Evolutionary conservation across 2,797 vertebrate species (phyloP).

Genomic region (Hemitrygon akajei): DNA sequence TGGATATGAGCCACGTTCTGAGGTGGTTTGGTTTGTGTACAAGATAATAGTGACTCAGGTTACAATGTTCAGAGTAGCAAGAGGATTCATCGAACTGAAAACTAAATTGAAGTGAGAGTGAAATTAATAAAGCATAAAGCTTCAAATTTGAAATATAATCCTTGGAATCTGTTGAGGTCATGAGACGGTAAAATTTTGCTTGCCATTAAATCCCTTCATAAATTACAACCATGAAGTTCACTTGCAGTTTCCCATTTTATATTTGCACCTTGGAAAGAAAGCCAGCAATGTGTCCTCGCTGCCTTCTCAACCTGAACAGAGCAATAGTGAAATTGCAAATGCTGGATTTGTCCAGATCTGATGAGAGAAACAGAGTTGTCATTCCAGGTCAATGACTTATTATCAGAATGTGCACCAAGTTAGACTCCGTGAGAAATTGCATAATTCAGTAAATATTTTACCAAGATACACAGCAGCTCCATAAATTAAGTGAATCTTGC

Average conservation of each 20-base stretch:
- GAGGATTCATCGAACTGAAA: background rate
- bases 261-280: background rate
- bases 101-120: background rate
- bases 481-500: background rate
- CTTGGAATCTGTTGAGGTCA: background rate
- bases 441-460: conserved; percentile 3
- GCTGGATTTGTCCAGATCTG: too few species aligned
- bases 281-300: background rate
- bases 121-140: background rate
- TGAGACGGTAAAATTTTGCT: background rate
- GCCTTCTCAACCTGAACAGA: too few species aligned
- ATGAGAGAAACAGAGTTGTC: too few species aligned
- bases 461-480: too few species aligned
- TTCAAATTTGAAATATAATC: background rate
- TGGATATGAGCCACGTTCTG: too few species aligned
- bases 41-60: background rate
- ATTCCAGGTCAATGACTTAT: too few species aligned
- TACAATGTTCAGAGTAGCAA: background rate
- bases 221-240: background rate
- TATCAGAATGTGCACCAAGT: too few species aligned
- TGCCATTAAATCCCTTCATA: background rate
- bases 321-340: too few species aligned
- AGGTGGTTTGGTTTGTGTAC: background rate
- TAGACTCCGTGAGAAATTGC: background rate
- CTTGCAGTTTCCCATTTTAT: background rate